Evolutionary conservation across 2,888 invertebrate genomes (phyloP).

Genomic region (Graphium colonna): DNA sequence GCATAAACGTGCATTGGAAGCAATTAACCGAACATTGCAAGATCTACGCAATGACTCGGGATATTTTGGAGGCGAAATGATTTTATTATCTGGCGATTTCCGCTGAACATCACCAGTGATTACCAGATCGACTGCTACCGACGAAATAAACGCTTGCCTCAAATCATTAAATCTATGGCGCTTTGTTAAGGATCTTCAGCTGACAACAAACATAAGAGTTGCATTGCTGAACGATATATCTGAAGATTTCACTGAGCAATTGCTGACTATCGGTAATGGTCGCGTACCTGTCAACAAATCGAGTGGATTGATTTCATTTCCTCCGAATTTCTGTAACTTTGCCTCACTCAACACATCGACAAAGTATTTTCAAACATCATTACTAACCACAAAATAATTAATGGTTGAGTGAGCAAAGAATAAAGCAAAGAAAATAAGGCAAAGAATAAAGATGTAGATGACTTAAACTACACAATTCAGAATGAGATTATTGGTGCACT

Average conservation of each 20-base stretch:
- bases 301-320: not conserved
- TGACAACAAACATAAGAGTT: too few species aligned
- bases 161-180: conserved; percentile 26
- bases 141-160: too few species aligned
- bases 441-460: not conserved
- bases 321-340: not conserved
- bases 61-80: conserved; percentile 20
- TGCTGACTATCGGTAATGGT: not conserved
- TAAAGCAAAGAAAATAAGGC: too few species aligned
- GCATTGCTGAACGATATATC: not conserved
- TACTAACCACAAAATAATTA: not conserved
- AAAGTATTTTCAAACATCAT: not conserved
- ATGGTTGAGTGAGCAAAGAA: not conserved
- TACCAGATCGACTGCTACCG: conserved; percentile 29
- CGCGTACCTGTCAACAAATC: not conserved
- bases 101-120: conserved; percentile 28
- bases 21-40: too few species aligned
- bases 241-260: not conserved
- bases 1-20: too few species aligned
- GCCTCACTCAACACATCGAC: not conserved
- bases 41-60: too few species aligned
- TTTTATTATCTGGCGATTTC: conserved; percentile 25
- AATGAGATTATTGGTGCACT: not conserved
- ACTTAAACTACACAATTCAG: too few species aligned
- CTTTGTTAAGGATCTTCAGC: too few species aligned